Evolutionary conservation across 2,888 invertebrate species (phyloP), one percentile per base, ranked within the genome.

Genomic region (Sminthurides aquaticus): DNA sequence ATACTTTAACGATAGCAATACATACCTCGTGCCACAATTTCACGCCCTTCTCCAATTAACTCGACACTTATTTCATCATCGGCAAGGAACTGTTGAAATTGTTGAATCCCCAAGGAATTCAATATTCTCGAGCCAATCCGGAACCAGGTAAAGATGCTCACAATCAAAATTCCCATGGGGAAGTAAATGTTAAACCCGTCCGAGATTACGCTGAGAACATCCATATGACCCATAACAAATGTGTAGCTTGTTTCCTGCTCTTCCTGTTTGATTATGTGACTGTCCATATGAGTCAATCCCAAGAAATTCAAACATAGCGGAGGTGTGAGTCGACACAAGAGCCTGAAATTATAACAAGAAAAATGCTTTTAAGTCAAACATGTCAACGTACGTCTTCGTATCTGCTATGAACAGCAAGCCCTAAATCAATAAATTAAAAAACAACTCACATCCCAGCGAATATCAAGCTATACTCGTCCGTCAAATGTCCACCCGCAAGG

Each of bases 201-300:
- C 0, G 97, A 90, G 72, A 99, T 91, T 68, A 99, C 91, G 28
- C 91, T 89, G 63, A 99, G 87, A 0, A 99, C 95, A 79, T 98
- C 97, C 95, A 99, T 93, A 78, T 99, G 98, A 0, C 99, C 99
- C 98, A 99, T 99, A 75, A 96, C 87, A 85, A 91, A 89, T 0
- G 98, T 99, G 77, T 98, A 99, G 75, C 91, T 88, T 0, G 98
- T 98, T 63, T 84, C 97, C 80, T 88, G 82, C 54, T 89, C 83
- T 71, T 85, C 85, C 72, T 84, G 83, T 74, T 87, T 87, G 67
- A 92, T 91, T 62, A 95, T 87, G 76, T 96, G 94, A 48, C 94
- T 96, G 80, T 99, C 99, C 88, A 99, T 91, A 77, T 99, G 99
- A 75, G 98, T 92, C 27, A 99, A 82, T 34, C 98, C 93, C 60